Percentiles rank a stretch among this genome's conserved stretches.
These are phyloP conservation scores for crab-eating macaque (Macaca fascicularis) DNA, from an alignment of 2,113 vertebrate species.

Conservation along the genomic window DNA sequence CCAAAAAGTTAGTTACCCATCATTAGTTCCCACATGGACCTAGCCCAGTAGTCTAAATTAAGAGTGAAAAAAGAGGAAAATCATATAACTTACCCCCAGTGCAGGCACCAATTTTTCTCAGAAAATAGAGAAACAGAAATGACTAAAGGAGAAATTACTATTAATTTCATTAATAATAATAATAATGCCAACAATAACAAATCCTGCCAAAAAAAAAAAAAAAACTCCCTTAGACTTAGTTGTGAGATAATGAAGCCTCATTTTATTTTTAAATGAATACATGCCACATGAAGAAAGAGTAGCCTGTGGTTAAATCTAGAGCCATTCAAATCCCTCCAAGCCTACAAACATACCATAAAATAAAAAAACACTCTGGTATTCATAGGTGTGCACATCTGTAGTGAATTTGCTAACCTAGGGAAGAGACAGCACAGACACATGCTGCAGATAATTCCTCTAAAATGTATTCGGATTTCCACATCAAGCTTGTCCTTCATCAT, in stretches of 20 bases:
- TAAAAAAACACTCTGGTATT: not conserved
- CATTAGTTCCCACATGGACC: not conserved
- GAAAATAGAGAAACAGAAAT: conserved; percentile 22
- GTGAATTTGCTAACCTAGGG: not conserved
- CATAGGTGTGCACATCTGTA: not conserved
- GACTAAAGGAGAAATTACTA: not conserved
- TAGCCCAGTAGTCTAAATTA: not conserved
- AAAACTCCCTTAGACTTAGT: not conserved
- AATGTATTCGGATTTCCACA: not conserved
- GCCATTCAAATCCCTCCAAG: conserved; percentile 37
- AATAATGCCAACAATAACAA: not conserved
- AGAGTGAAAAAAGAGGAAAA: conserved; percentile 16
- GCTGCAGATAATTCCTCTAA: not conserved
- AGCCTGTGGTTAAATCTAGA: conserved; percentile 8
- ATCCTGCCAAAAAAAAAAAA: not conserved
- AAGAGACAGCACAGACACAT: not conserved
- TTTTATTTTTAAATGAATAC: conserved; percentile 53
- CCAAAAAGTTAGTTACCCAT: conserved; percentile 48
- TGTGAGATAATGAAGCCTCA: not conserved
- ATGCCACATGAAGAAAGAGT: not conserved
- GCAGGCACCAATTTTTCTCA: not conserved
- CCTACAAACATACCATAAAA: conserved; percentile 30
- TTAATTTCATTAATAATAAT: not conserved
- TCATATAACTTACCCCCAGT: not conserved
- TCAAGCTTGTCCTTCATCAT: not conserved